These are phyloP conservation scores for Spatulosminthurus flaviceps DNA, from an alignment of 2,888 invertebrate genomes.

Conservation along the genomic window DNA sequence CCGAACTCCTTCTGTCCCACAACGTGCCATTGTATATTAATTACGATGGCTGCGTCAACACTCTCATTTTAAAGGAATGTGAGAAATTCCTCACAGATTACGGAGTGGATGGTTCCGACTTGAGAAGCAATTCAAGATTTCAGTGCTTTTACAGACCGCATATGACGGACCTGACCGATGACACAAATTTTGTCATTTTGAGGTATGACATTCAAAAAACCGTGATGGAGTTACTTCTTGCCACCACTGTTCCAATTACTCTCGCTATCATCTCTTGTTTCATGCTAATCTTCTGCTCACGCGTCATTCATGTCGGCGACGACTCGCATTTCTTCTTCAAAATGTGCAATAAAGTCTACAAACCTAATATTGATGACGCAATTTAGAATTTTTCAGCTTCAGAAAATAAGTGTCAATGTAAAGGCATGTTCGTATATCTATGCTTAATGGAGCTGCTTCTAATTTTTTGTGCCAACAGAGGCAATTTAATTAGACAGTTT, in stretches of 20 bases:
- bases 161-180: conserved; percentile 66
- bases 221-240: conserved; percentile 78
- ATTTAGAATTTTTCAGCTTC: too few species aligned
- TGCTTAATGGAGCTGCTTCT: too few species aligned
- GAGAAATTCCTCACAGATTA: conserved; percentile 84
- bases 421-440: too few species aligned
- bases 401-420: too few species aligned
- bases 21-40: conserved; percentile 87
- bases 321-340: conserved; percentile 93
- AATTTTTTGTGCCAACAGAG: too few species aligned
- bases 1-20: conserved; percentile 83
- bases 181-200: conserved; percentile 77
- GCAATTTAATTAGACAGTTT: too few species aligned
- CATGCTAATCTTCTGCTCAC: conserved; percentile 83
- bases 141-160: conserved; percentile 83
- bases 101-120: conserved; percentile 88
- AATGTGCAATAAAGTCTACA: conserved; percentile 69
- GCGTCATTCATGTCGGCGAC: conserved; percentile 86
- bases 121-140: conserved; percentile 87
- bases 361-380: neutral
- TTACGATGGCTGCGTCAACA: conserved; percentile 89
- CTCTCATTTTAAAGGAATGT: conserved; percentile 82
- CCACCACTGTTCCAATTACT: conserved; percentile 80
- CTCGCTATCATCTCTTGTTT: conserved; percentile 85
- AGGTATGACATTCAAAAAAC: conserved; percentile 73